These are phyloP conservation scores for Lytechinus variegatus DNA, from an alignment of 35 echinoderm and acorn worm species.

Conservation along the genomic window DNA sequence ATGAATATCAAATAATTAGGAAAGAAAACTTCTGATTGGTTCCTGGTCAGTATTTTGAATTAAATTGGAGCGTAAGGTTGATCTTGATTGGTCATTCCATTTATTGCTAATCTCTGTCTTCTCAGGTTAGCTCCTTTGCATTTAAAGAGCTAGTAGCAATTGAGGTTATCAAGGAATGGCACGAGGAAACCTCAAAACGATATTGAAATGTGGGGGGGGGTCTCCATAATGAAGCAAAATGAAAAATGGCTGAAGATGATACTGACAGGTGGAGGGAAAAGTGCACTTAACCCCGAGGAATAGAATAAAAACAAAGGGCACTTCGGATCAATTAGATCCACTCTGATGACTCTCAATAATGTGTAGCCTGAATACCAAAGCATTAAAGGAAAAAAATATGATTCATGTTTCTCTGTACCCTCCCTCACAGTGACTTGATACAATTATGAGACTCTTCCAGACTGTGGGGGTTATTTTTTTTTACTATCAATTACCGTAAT, in stretches of 20 bases:
- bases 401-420: background rate
- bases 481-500: too few species aligned
- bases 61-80: too few species aligned
- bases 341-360: background rate
- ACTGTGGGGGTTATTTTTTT: background rate
- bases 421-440: background rate
- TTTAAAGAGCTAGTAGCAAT: too few species aligned
- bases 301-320: background rate
- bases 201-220: too few species aligned
- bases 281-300: background rate
- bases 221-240: background rate
- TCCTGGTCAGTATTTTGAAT: too few species aligned
- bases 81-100: too few species aligned
- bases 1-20: too few species aligned
- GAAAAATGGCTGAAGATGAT: background rate
- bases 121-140: too few species aligned
- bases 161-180: background rate
- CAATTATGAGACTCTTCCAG: background rate
- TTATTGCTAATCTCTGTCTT: too few species aligned
- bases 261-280: background rate
- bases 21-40: too few species aligned
- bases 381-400: background rate
- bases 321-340: conserved; percentile 18
- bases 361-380: background rate
- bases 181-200: background rate